A percentile compares a stretch with the other conserved stretches of the same genome.
These are phyloP conservation scores for Aelia acuminata DNA, from an alignment of 2,888 invertebrate species.

Conservation along the genomic window DNA sequence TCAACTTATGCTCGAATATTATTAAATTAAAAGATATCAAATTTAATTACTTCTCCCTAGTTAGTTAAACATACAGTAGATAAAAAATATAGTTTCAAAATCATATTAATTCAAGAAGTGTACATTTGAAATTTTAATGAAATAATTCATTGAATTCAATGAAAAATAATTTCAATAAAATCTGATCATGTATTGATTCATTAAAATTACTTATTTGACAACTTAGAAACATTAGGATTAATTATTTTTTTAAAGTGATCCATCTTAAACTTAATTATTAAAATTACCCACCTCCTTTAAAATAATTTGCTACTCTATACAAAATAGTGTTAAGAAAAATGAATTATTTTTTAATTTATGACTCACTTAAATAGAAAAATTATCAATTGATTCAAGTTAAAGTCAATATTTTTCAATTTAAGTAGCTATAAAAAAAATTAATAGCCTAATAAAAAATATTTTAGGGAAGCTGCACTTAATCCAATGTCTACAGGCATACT, in stretches of 20 bases:
- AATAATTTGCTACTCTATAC: not conserved
- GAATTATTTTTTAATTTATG: not conserved
- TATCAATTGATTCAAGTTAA: not conserved
- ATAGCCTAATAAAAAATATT: conserved; percentile 61
- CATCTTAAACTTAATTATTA: not conserved
- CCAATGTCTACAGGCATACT: conserved; percentile 82
- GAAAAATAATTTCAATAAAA: not conserved
- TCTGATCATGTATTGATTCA: not conserved
- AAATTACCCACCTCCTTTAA: not conserved
- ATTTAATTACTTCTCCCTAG: not conserved
- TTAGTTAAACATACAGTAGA: not conserved
- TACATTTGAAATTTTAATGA: not conserved
- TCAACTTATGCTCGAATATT: not conserved
- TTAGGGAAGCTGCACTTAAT: conserved; percentile 88
- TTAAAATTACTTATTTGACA: no score
- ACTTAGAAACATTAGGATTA: no score
- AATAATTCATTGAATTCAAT: not conserved
- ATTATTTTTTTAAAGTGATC: not conserved
- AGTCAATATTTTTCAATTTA: not conserved
- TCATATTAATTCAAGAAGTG: not conserved
- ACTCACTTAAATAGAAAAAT: not conserved
- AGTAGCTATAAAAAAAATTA: not conserved
- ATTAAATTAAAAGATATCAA: not conserved
- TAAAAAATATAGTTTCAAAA: not conserved
- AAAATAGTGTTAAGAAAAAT: not conserved